A percentile compares a stretch with the other conserved stretches of the same genome.
Conservation (phyloP, 2,113 vertebrate species). For the Hemicordylus capensis region DNA sequence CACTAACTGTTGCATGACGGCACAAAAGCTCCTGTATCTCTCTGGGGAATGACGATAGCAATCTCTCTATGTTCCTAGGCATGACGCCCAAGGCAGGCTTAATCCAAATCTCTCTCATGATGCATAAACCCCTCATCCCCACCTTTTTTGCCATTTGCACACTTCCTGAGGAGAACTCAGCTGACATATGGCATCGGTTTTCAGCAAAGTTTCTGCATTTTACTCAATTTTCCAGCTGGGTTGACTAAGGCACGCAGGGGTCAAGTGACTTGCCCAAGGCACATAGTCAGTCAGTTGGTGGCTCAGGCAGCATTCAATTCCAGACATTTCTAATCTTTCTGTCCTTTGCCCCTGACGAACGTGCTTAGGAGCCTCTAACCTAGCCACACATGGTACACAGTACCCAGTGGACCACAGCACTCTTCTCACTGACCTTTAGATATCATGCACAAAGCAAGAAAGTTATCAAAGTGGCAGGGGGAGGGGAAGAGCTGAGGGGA, state of each 20-base stretch:
- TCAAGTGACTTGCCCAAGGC: slow-evolving; percentile 68
- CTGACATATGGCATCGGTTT: slow-evolving; percentile 39
- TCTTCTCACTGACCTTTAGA: background rate
- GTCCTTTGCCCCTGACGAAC: background rate
- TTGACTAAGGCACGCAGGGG: slow-evolving; percentile 54
- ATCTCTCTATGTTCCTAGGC: slow-evolving; percentile 36
- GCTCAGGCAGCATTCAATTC: slow-evolving; percentile 14
- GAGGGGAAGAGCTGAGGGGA: background rate
- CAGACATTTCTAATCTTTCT: accelerated
- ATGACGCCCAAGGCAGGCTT: slow-evolving; percentile 53
- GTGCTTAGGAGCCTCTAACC: background rate
- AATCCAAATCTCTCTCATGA: slow-evolving; percentile 58
- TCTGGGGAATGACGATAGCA: background rate
- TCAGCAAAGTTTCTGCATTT: slow-evolving; percentile 66
- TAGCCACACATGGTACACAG: accelerated
- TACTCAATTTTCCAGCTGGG: slow-evolving; percentile 71
- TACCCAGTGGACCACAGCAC: background rate
- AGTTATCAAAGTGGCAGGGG: background rate
- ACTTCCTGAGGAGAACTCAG: slow-evolving; percentile 60
- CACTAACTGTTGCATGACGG: background rate
- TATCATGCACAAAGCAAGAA: background rate
- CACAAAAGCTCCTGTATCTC: background rate
- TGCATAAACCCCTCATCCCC: slow-evolving; percentile 52
- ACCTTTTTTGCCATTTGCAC: slow-evolving; percentile 52
- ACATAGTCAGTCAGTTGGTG: slow-evolving; percentile 30